Base-by-base conservation (phyloP, 2,888 invertebrate genomes). In the Drosophila conformis region DNA sequence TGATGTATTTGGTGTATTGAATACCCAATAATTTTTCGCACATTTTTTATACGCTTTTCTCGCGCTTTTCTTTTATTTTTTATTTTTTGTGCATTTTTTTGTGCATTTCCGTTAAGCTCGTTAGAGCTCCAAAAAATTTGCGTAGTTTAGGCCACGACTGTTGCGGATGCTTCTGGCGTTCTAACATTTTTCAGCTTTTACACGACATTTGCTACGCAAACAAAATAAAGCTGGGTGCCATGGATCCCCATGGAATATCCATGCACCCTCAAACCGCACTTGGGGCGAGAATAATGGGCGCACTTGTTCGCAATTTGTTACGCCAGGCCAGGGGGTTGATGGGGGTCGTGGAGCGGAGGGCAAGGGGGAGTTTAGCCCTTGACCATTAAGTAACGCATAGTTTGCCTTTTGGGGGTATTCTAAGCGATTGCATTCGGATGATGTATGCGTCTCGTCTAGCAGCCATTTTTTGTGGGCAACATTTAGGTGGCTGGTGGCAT, bases 391-490 rank as follows among this genome's bases (percentile, higher is more conserved):
- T 82, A 76, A 83, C 78, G 78, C 78, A 84, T 56, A 57, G 64
- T 61, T 61, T 25, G 48, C 66, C 63, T 56, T 60, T 42, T 60
- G 33, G 64, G 63, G 57, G 36, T 42, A 36, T 25, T 51, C 52
- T 57, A 40, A 65, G 69, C 73, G 69, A 77, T 77, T 72, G 62
- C 78, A 73, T 52, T 83, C 67, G 54, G 69, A 78, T 85, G 86
- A 83, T 85, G 81, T 76, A 85, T 85, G 83, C 78, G 83, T 82
- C 78, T 78, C 86, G 81, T 73, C 80, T 74, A 80, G 61, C 68
- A 56, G 57, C 62, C 52, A 79, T 71, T 74, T 70, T 71, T 76
- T 48, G 11, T 36, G 46, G n/a, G n/a, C 21, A 42, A 69, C 70
- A 77, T 78, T 76, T 78, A 78, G 63, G 7, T 70, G 53, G 54